Evolutionary conservation across 2,113 vertebrate genomes (phyloP).

Genomic region (Promerops cafer): DNA sequence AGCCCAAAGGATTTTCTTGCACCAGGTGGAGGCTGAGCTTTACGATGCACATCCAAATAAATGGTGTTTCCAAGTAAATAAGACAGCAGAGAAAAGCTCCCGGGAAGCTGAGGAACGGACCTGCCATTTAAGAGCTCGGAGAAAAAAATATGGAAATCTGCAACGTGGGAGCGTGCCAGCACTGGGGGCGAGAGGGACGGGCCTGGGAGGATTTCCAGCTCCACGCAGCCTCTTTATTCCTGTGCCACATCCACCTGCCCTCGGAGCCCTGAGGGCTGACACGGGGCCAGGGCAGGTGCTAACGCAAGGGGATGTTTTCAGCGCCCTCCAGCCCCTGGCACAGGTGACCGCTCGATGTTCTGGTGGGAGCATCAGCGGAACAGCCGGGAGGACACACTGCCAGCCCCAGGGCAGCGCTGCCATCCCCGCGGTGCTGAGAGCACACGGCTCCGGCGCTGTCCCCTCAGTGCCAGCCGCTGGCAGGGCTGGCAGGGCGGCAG

Average conservation of each 20-base stretch:
- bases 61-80: background rate
- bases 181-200: background rate
- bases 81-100: constrained; percentile 24
- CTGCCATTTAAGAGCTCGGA: constrained; percentile 37
- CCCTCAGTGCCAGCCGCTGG: background rate
- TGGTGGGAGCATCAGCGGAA: background rate
- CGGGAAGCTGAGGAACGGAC: background rate
- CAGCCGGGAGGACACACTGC: background rate
- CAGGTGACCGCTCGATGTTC: background rate
- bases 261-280: background rate
- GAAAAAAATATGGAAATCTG: background rate
- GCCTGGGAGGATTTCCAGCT: constrained; percentile 28
- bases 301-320: accelerated
- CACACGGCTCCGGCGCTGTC: accelerated
- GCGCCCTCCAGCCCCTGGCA: background rate
- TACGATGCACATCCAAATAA: background rate
- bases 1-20: background rate
- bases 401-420: background rate
- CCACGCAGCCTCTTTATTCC: background rate
- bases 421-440: accelerated
- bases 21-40: background rate
- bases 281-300: background rate
- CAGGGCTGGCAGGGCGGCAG: background rate
- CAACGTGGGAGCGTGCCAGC: background rate
- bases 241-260: background rate